Conservation (phyloP, 2,113 vertebrate genomes). For the human (Homo sapiens) region DNA sequence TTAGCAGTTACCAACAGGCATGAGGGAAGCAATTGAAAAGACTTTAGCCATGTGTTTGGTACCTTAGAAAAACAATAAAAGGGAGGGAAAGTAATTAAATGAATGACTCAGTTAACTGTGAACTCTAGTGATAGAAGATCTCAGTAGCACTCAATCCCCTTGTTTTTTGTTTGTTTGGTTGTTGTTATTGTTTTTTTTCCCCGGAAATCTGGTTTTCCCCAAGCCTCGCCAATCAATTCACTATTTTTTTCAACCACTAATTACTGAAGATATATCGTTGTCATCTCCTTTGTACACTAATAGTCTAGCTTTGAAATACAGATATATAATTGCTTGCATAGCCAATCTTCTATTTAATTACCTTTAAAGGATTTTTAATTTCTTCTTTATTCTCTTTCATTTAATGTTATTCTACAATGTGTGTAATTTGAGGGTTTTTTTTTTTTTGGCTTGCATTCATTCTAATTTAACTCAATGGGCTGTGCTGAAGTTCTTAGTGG, state of each 20-base stretch:
- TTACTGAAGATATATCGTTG: not conserved
- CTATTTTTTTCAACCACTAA: not conserved
- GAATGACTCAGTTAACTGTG: not conserved
- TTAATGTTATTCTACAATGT: not conserved
- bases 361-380: not conserved
- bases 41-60: not conserved
- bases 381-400: not conserved
- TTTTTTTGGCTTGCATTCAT: not conserved
- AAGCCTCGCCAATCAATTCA: not conserved
- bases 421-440: not conserved
- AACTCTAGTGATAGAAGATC: not conserved
- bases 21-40: not conserved
- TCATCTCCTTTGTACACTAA: not conserved
- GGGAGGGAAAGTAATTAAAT: not conserved
- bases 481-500: not conserved
- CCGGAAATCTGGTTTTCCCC: not conserved
- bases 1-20: not conserved
- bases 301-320: not conserved
- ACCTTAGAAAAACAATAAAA: not conserved
- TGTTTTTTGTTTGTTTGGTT: not conserved
- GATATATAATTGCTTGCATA: not conserved
- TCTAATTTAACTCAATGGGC: not conserved
- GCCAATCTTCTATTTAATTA: not conserved
- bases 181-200: not conserved
- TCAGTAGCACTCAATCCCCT: not conserved